phyloP scores from a whole-genome alignment of 2,797 vertebrate genomes.

The Acrocephalus scirpaceus region DNA sequence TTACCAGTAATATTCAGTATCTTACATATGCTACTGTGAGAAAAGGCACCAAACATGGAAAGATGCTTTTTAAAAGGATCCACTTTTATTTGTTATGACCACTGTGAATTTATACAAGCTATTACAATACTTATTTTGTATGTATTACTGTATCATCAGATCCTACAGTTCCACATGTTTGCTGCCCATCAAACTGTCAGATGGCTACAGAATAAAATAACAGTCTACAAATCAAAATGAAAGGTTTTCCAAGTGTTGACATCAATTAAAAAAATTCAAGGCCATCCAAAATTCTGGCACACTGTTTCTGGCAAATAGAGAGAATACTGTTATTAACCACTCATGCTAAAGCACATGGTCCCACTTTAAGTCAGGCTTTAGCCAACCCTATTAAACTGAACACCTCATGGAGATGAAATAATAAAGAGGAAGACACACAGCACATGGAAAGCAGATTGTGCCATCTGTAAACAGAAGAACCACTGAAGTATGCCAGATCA shows the following conservation, averaged over 20 bases:
- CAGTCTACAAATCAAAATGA: background rate
- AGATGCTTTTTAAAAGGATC: background rate
- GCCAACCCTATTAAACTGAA: background rate
- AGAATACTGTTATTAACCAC: background rate
- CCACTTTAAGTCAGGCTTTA: background rate
- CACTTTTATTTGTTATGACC: background rate
- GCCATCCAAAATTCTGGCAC: background rate
- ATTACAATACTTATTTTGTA: background rate
- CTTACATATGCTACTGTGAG: background rate
- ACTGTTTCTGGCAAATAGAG: background rate
- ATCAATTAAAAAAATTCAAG: background rate
- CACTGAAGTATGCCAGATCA: background rate
- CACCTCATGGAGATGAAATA: background rate
- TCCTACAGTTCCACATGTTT: background rate
- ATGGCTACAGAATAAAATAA: background rate
- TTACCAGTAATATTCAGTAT: background rate
- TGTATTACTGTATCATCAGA: background rate
- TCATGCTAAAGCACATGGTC: background rate
- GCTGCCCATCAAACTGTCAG: background rate
- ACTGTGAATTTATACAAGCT: background rate
- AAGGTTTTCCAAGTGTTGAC: background rate
- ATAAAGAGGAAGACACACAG: background rate
- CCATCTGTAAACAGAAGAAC: background rate
- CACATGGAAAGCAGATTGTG: background rate
- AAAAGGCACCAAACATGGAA: background rate